Conservation (phyloP, 1,140 invertebrate species). For the Drosophila pallidifrons region DNA sequence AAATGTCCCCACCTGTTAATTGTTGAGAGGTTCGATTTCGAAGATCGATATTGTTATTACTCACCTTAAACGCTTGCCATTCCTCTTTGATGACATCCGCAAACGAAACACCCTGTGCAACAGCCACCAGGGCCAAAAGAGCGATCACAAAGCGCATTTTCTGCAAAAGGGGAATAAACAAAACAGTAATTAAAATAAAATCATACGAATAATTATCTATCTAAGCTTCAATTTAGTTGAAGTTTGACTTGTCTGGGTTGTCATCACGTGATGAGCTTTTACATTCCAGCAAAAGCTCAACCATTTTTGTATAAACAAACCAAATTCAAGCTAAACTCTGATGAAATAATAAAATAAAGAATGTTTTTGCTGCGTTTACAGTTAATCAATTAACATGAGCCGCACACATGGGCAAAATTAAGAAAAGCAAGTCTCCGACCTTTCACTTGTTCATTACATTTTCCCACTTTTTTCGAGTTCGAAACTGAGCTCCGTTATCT, state of each 20-base stretch:
- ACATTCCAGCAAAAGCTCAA: slow-evolving; percentile 1
- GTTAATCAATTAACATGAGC: slow-evolving; percentile 20
- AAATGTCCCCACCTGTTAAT: slow-evolving; percentile 18
- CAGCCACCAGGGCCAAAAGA: slow-evolving; percentile 85
- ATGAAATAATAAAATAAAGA: slow-evolving; percentile 36
- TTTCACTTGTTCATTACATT: slow-evolving; percentile 17
- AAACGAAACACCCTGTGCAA: slow-evolving; percentile 88
- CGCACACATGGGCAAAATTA: not conserved
- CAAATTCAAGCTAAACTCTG: slow-evolving; percentile 7
- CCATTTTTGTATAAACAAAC: slow-evolving; percentile 25
- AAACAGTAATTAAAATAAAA: slow-evolving; percentile 15
- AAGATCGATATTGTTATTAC: slow-evolving; percentile 36
- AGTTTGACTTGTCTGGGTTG: slow-evolving; percentile 2
- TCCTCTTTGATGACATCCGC: slow-evolving; percentile 90
- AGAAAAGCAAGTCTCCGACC: not conserved
- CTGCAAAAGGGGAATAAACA: slow-evolving; percentile 38
- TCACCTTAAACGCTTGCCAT: slow-evolving; percentile 92
- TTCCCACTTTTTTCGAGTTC: slow-evolving; percentile 41
- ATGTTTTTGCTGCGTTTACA: slow-evolving; percentile 10
- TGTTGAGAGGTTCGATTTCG: not conserved
- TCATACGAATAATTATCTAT: slow-evolving; percentile 1
- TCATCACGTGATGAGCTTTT: slow-evolving; percentile 52
- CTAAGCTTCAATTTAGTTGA: slow-evolving; percentile 26
- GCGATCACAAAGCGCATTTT: slow-evolving; percentile 86
- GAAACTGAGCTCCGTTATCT: slow-evolving; percentile 59